Percentiles rank a stretch among this genome's conserved stretches.
Conservation (phyloP, 2,113 vertebrate genomes). For the Zosterops lateralis region DNA sequence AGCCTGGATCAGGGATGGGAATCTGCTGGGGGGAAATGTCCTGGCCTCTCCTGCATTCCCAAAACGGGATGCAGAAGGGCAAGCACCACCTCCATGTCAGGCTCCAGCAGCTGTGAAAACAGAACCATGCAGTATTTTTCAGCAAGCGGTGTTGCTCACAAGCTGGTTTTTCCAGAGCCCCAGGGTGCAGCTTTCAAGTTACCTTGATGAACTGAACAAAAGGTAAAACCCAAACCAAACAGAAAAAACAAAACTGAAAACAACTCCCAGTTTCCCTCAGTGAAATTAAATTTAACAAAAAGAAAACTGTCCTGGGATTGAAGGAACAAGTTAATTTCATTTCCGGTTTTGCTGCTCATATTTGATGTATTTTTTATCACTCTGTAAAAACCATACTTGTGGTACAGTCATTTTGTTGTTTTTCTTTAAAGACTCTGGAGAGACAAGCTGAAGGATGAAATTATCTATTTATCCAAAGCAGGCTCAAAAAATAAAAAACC, state of each 20-base stretch:
- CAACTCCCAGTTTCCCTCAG: not conserved
- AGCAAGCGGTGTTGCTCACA: not conserved
- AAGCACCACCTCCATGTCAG: not conserved
- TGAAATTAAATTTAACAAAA: slow-evolving; percentile 6
- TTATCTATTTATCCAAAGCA: not conserved
- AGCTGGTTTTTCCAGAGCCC: not conserved
- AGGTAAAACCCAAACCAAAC: not conserved
- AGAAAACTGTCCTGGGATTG: not conserved
- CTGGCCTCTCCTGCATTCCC: not conserved
- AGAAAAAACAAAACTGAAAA: not conserved
- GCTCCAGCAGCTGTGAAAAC: not conserved
- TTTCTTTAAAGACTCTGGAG: slow-evolving; percentile 18
- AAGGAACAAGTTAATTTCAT: not conserved
- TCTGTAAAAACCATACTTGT: not conserved
- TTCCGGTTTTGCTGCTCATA: not conserved
- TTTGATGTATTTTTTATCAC: slow-evolving; percentile 11
- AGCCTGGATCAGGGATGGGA: not conserved
- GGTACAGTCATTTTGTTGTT: not conserved
- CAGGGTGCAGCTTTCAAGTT: slow-evolving; percentile 16
- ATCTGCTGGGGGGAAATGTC: not conserved
- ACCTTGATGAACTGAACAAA: not conserved
- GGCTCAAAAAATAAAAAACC: not conserved
- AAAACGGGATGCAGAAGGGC: not conserved
- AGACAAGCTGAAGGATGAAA: not conserved
- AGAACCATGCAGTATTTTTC: not conserved